These are phyloP conservation scores for Drosophila varians DNA, from an alignment of 1,140 invertebrate species.

Conservation along the genomic window DNA sequence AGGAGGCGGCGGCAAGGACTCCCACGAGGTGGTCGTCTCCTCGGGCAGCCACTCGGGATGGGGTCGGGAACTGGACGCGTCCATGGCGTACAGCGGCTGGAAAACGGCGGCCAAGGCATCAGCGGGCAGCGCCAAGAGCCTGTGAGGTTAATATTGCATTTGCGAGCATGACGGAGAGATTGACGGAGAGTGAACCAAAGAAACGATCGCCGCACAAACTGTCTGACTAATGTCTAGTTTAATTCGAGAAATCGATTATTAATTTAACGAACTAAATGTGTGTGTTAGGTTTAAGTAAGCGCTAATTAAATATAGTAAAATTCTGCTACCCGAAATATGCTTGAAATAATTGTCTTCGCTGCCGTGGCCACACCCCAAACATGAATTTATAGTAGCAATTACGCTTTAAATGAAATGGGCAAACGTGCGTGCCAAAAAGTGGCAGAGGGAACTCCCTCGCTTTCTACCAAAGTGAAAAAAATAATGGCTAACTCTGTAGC, in stretches of 20 bases:
- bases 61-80: conserved; percentile 87
- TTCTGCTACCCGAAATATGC: conserved; percentile 48
- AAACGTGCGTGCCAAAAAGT: conserved; percentile 69
- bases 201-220: conserved; percentile 71
- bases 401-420: conserved; percentile 42
- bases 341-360: not conserved
- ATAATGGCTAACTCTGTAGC: not conserved
- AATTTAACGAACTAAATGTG: conserved; percentile 76
- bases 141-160: conserved; percentile 71
- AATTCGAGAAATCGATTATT: conserved; percentile 55
- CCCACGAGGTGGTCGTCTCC: conserved; percentile 89
- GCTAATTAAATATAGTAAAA: conserved; percentile 74
- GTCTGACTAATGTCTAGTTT: conserved; percentile 77
- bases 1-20: conserved; percentile 86
- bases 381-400: conserved; percentile 64
- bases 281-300: conserved; percentile 80
- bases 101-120: conserved; percentile 81
- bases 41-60: conserved; percentile 88
- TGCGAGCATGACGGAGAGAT: conserved; percentile 23
- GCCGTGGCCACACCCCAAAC: conserved; percentile 15
- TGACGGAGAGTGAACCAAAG: conserved; percentile 60
- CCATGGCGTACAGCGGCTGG: conserved; percentile 87
- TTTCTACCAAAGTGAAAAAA: conserved; percentile 59
- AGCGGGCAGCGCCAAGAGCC: conserved; percentile 60
- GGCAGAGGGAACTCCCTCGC: conserved; percentile 37